These are phyloP conservation scores for Piaya cayana DNA, from an alignment of 2,113 vertebrate genomes.

Conservation along the genomic window DNA sequence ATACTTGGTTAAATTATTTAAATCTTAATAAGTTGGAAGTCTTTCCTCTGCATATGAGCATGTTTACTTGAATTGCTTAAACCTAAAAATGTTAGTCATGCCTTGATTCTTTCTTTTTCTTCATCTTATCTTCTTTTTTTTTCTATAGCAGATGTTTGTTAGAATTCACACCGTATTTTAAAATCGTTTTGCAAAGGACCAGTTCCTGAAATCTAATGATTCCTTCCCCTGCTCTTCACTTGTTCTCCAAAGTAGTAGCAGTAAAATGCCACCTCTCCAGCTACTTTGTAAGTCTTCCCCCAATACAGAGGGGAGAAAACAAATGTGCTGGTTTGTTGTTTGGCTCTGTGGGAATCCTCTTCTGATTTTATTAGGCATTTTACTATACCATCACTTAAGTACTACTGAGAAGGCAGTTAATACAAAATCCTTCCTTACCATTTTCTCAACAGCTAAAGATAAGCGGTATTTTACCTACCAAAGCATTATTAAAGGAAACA, in stretches of 20 bases:
- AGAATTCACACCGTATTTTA: slow-evolving; percentile 24
- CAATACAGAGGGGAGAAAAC: background rate
- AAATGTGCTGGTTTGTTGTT: background rate
- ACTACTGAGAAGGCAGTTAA: background rate
- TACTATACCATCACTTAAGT: background rate
- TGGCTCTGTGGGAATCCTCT: background rate
- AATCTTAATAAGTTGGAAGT: background rate
- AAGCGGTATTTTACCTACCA: slow-evolving; percentile 22
- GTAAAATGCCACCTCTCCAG: background rate
- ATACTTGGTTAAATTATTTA: background rate
- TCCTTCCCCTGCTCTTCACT: background rate
- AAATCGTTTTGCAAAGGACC: background rate
- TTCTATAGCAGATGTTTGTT: background rate
- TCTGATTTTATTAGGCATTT: background rate
- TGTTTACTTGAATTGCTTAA: background rate
- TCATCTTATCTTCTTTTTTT: background rate
- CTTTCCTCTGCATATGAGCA: background rate
- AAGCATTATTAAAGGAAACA: background rate
- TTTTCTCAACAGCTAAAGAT: background rate
- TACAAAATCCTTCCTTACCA: background rate
- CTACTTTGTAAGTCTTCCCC: background rate
- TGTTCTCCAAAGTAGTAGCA: background rate
- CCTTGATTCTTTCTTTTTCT: background rate
- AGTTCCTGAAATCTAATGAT: background rate
- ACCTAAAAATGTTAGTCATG: background rate